Evolutionary conservation across 2,113 vertebrate species (phyloP).

Genomic region (Elanus axillaris): DNA sequence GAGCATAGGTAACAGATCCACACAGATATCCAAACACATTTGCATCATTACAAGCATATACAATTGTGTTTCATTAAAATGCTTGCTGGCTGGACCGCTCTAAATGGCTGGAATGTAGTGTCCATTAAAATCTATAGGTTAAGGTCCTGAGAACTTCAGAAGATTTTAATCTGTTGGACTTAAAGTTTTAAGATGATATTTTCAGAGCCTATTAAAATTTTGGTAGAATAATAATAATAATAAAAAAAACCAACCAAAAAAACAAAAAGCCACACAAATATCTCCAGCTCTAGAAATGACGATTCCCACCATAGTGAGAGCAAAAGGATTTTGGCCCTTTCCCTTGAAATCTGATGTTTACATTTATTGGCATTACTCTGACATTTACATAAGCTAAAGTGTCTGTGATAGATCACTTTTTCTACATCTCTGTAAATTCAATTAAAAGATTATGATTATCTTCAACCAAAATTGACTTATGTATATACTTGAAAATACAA

Average conservation of each 20-base stretch:
- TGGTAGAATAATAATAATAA: neutral
- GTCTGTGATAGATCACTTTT: neutral
- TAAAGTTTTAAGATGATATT: neutral
- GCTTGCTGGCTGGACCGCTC: neutral
- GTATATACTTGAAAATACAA: neutral
- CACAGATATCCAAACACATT: neutral
- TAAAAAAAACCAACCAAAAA: neutral
- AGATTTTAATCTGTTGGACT: neutral
- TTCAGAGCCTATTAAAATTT: neutral
- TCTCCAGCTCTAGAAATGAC: neutral
- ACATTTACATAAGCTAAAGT: neutral
- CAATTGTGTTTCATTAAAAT: neutral
- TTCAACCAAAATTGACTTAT: neutral
- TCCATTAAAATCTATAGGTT: neutral
- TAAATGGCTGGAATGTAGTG: neutral
- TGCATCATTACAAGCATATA: neutral
- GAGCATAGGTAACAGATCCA: neutral
- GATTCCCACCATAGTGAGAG: neutral
- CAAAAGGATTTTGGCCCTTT: neutral
- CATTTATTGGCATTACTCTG: neutral
- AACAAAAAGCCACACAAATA: neutral
- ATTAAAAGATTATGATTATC: neutral
- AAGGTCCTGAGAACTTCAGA: neutral
- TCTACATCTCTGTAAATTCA: neutral
- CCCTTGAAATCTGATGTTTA: neutral